Evolutionary conservation across 2,113 vertebrate genomes (phyloP).

Genomic region (Tylochromis polylepis): DNA sequence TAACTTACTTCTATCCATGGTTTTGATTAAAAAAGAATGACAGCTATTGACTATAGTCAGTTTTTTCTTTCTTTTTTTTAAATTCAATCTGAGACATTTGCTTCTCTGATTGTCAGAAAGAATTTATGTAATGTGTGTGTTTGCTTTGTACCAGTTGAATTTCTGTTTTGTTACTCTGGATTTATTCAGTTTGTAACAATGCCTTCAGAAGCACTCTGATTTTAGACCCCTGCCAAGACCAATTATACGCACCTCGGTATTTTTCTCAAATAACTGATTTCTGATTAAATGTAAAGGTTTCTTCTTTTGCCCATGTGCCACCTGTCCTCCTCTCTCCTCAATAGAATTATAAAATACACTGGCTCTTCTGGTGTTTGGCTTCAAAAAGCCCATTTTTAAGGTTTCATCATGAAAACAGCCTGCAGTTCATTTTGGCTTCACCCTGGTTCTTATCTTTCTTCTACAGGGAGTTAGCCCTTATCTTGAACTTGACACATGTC

Average conservation of each 20-base stretch:
- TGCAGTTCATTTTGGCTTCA: not conserved
- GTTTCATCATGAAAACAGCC: not conserved
- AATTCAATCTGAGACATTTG: not conserved
- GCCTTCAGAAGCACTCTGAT: not conserved
- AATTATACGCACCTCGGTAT: not conserved
- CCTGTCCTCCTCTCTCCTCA: not conserved
- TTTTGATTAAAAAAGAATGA: not conserved
- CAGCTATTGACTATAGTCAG: not conserved
- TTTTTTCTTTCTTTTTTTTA: not conserved
- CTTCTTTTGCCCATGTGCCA: not conserved
- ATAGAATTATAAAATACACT: not conserved
- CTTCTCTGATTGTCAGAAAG: not conserved
- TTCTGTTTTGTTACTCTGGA: not conserved
- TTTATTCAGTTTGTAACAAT: not conserved
- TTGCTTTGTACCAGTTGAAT: not conserved
- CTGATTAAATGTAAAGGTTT: not conserved
- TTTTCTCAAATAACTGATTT: not conserved
- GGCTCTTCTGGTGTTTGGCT: not conserved
- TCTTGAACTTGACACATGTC: conserved; percentile 14
- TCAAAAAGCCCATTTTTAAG: conserved; percentile 9
- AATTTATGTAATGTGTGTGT: not conserved
- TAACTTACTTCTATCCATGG: not conserved
- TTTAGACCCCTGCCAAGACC: not conserved
- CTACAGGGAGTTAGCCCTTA: conserved; percentile 20
- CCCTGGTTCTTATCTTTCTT: conserved; percentile 46